Evolutionary conservation across 2,797 vertebrate genomes (phyloP).

Genomic region (Hyperoplus immaculatus): DNA sequence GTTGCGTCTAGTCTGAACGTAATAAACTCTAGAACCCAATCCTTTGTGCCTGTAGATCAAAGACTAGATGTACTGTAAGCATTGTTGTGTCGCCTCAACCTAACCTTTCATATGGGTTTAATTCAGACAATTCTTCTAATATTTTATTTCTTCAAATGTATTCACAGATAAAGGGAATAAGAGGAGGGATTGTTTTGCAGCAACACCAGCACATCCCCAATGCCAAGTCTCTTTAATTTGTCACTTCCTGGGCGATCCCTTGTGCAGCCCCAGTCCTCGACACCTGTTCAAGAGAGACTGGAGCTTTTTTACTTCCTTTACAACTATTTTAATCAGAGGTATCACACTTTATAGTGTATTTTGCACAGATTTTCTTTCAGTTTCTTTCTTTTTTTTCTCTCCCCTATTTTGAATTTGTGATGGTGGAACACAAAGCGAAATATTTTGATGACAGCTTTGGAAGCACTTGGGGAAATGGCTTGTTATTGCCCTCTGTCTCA

Average conservation of each 20-base stretch:
- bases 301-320: constrained; percentile 47
- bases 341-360: constrained; percentile 65
- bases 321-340: constrained; percentile 53
- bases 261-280: constrained; percentile 42
- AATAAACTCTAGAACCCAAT: constrained; percentile 58
- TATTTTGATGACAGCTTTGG: constrained; percentile 82
- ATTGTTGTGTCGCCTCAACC: constrained; percentile 51
- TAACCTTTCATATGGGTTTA: constrained; percentile 43
- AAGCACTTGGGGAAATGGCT: constrained; percentile 85
- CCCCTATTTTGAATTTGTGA: constrained; percentile 70
- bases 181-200: constrained; percentile 47
- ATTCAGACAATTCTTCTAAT: constrained; percentile 29
- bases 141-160: constrained; percentile 28
- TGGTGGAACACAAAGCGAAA: constrained; percentile 67
- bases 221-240: constrained; percentile 38
- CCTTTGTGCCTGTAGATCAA: constrained; percentile 75
- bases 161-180: constrained; percentile 58
- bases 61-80: constrained; percentile 54
- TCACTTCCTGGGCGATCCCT: constrained; percentile 53
- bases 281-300: constrained; percentile 33
- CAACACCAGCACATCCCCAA: constrained; percentile 36
- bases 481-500: constrained; percentile 87
- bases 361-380: constrained; percentile 89
- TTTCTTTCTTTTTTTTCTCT: constrained; percentile 1
- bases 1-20: constrained; percentile 56